Conservation (phyloP, 2,797 vertebrate species). For the Lepidocolaptes lacrymiger region DNA sequence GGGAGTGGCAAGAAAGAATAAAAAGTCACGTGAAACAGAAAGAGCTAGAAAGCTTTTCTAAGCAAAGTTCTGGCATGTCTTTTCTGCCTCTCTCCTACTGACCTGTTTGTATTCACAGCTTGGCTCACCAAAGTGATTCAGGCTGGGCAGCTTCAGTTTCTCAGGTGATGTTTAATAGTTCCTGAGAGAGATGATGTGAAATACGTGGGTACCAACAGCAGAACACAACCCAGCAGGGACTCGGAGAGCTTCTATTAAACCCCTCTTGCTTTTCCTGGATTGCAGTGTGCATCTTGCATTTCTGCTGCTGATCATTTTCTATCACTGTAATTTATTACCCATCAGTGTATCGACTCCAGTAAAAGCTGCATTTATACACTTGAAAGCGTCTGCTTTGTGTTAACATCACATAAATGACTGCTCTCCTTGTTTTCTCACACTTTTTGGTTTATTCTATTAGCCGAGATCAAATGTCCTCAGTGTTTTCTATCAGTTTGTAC, state of each 20-base stretch:
- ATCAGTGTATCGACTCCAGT: background rate
- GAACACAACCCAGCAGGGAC: background rate
- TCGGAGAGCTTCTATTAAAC: background rate
- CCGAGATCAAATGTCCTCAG: background rate
- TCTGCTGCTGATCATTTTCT: background rate
- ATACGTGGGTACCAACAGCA: background rate
- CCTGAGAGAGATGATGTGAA: background rate
- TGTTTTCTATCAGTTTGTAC: background rate
- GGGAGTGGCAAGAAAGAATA: background rate
- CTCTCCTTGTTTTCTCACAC: background rate
- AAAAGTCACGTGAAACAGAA: background rate
- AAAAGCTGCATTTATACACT: background rate
- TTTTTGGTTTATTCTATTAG: background rate
- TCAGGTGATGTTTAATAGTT: background rate
- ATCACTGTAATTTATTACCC: background rate
- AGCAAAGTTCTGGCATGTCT: background rate
- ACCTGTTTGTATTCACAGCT: accelerated
- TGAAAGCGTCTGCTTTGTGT: background rate
- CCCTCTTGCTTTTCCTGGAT: accelerated
- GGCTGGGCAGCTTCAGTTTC: background rate
- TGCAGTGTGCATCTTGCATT: background rate
- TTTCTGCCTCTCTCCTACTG: background rate
- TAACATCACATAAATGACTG: background rate
- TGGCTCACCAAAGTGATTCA: background rate
- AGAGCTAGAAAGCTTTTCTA: background rate